These are phyloP conservation scores for Euspilapteryx auroguttella DNA, from an alignment of 2,888 invertebrate species.

Conservation along the genomic window DNA sequence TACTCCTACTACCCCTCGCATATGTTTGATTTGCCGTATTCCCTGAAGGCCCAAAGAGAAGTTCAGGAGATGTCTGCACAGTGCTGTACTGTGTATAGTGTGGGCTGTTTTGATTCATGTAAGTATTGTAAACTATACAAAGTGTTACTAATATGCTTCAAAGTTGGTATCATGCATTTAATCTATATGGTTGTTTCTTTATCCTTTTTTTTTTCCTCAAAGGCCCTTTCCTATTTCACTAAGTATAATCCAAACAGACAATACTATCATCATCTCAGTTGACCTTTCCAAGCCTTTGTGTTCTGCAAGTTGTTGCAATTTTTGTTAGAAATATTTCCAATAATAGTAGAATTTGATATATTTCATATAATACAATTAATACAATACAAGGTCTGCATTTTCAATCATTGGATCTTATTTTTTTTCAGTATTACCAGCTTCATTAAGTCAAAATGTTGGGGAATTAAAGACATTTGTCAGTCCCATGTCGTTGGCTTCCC, in stretches of 20 bases:
- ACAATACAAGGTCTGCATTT: no score
- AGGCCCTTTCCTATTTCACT: no score
- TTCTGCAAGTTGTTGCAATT: no score
- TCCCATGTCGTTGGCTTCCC: constrained; percentile 34
- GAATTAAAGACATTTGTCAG: constrained; percentile 28
- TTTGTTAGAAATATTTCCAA: no score
- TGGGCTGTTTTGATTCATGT: constrained; percentile 42
- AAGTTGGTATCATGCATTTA: no score
- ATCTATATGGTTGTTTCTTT: no score
- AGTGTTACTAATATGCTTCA: constrained; percentile 4
- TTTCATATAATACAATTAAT: no score
- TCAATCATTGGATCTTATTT: background rate
- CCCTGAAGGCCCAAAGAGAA: constrained; percentile 19
- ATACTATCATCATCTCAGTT: no score
- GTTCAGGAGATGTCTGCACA: constrained; percentile 17
- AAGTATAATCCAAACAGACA: no score
- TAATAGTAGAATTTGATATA: no score
- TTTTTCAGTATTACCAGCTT: constrained; percentile 20
- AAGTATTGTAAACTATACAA: constrained; percentile 25
- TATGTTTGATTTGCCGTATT: constrained; percentile 45
- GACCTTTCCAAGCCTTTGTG: no score
- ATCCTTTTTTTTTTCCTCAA: no score
- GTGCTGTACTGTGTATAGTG: constrained; percentile 30
- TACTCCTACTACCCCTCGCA: constrained; percentile 44
- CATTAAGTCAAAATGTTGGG: constrained; percentile 14